Percentiles rank a stretch among this genome's conserved stretches.
Evolutionary conservation across 2,888 invertebrate species (phyloP).

Genomic region (Neoascia interrupta): DNA sequence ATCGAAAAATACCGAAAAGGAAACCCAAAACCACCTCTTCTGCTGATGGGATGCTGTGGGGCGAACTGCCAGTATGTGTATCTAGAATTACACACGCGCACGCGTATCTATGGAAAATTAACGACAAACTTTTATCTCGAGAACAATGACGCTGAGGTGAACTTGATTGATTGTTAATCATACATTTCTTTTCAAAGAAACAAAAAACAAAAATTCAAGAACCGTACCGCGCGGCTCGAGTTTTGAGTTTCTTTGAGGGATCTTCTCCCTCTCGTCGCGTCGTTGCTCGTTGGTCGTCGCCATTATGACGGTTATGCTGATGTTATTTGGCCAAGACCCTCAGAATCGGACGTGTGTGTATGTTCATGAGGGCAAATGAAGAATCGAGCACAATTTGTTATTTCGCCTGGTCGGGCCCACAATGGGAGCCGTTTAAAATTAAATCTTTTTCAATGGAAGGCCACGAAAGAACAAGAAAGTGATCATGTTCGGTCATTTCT

Average conservation of each 20-base stretch:
- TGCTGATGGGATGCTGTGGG: too few relatives aligned
- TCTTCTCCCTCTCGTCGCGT: constrained; percentile 29
- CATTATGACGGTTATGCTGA: constrained; percentile 47
- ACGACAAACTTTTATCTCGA: constrained; percentile 64
- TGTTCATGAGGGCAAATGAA: constrained; percentile 54
- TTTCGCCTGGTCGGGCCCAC: constrained; percentile 52
- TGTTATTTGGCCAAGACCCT: constrained; percentile 56
- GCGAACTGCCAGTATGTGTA: constrained; percentile 10
- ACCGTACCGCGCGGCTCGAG: not conserved
- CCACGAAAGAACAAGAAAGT: constrained; percentile 58
- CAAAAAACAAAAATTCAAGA: constrained; percentile 8
- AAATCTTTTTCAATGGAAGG: constrained; percentile 61
- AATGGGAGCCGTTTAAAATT: constrained; percentile 67
- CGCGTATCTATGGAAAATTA: constrained; percentile 54
- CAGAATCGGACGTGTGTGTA: constrained; percentile 9
- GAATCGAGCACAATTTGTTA: constrained; percentile 65
- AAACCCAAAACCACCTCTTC: constrained; percentile 33
- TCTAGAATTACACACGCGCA: constrained; percentile 50
- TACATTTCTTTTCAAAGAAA: constrained; percentile 43
- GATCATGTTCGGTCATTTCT: constrained; percentile 59
- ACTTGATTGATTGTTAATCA: constrained; percentile 69
- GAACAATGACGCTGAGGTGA: constrained; percentile 64
- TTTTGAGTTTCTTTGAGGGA: constrained; percentile 31
- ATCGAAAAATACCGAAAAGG: constrained; percentile 16
- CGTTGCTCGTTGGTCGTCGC: constrained; percentile 3